Evolutionary conservation across 2,797 vertebrate species (phyloP).

Genomic region (Cetoscarus ocellatus): DNA sequence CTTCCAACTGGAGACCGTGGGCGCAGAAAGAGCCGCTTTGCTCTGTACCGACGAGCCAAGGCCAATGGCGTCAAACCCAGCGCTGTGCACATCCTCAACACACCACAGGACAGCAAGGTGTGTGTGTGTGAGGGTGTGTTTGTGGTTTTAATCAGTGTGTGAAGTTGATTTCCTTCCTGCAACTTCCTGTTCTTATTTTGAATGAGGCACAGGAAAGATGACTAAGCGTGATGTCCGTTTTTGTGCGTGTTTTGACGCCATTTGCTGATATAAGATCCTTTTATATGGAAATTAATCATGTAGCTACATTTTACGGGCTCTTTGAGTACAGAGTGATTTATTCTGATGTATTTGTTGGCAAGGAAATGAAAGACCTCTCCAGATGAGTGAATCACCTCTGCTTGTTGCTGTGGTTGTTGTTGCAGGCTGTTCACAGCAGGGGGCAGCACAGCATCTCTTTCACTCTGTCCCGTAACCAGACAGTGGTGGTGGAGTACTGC

Average conservation of each 20-base stretch:
- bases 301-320: not conserved
- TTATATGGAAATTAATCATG: not conserved
- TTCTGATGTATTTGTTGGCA: not conserved
- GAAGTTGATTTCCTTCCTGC: slow-evolving; percentile 60
- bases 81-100: slow-evolving; percentile 94
- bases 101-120: slow-evolving; percentile 96
- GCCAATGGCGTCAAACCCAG: slow-evolving; percentile 97
- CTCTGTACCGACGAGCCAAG: slow-evolving; percentile 92
- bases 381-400: not conserved
- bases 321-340: not conserved
- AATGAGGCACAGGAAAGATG: slow-evolving; percentile 51
- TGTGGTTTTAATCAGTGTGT: slow-evolving; percentile 29
- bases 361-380: slow-evolving; percentile 5
- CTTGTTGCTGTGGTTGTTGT: slow-evolving; percentile 48
- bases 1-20: slow-evolving; percentile 95
- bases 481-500: slow-evolving; percentile 96
- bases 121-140: slow-evolving; percentile 72
- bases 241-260: not conserved
- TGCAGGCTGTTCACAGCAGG: slow-evolving; percentile 95
- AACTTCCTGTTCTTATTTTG: slow-evolving; percentile 30
- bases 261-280: not conserved
- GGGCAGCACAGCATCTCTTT: slow-evolving; percentile 98
- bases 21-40: slow-evolving; percentile 96
- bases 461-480: slow-evolving; percentile 95
- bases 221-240: slow-evolving; percentile 20